A percentile compares a stretch with the other conserved stretches of the same genome.
phyloP scores from a whole-genome alignment of 1,140 invertebrate species.

The Idris sp. region DNA sequence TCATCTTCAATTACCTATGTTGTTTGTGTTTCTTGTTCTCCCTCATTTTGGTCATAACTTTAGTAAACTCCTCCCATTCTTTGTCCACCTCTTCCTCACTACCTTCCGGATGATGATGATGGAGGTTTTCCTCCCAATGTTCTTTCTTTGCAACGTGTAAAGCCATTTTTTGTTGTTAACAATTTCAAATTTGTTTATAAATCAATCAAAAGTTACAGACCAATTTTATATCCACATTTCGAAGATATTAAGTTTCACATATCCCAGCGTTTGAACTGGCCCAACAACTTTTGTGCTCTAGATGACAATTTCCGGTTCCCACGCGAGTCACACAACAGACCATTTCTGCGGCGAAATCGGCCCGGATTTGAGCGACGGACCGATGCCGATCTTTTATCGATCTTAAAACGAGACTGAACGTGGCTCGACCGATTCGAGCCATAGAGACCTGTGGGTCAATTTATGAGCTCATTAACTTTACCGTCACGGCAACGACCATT shows the following conservation, averaged over 20 bases:
- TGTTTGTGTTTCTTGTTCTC: constrained; percentile 75
- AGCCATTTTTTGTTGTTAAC: constrained; percentile 51
- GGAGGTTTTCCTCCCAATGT: constrained; percentile 76
- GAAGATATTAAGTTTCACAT: too few relatives aligned
- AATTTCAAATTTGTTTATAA: too few relatives aligned
- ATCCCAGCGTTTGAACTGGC: too few relatives aligned
- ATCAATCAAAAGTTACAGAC: neutral
- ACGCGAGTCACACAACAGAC: constrained; percentile 22
- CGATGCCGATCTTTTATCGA: constrained; percentile 50
- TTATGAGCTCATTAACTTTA: constrained; percentile 75
- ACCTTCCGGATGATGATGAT: constrained; percentile 72
- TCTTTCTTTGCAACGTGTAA: constrained; percentile 71
- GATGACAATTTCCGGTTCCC: constrained; percentile 50
- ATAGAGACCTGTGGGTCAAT: constrained; percentile 69
- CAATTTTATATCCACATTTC: neutral
- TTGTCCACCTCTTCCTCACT: constrained; percentile 78
- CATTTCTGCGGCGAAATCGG: constrained; percentile 42
- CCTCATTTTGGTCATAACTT: constrained; percentile 79
- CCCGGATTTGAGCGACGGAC: constrained; percentile 22
- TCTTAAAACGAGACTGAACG: constrained; percentile 57
- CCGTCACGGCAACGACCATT: constrained; percentile 63
- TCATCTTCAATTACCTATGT: constrained; percentile 71
- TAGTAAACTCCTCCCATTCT: constrained; percentile 81
- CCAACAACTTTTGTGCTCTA: too few relatives aligned
- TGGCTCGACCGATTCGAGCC: constrained; percentile 36